phyloP scores from a whole-genome alignment of 1,140 invertebrate genomes.

The Chymomyza costata region DNA sequence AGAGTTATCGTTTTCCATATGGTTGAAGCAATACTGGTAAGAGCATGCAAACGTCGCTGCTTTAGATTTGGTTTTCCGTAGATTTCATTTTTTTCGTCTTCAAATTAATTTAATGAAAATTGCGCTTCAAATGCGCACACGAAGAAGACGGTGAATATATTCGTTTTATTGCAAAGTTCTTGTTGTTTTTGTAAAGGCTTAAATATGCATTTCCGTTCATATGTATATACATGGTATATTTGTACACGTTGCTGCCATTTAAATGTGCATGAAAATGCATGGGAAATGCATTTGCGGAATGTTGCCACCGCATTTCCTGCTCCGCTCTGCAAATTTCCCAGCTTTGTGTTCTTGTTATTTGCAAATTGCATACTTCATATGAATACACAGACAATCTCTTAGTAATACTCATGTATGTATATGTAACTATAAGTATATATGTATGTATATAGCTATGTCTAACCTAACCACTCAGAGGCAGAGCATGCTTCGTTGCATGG shows the following conservation, averaged over 20 bases:
- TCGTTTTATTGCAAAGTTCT: not conserved
- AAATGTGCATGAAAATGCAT: conserved; percentile 36
- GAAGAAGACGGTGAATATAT: not conserved
- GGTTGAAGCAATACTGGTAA: too few relatives aligned
- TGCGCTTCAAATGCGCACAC: conserved; percentile 7
- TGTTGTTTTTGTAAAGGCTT: conserved; percentile 25
- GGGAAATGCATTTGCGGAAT: conserved; percentile 52
- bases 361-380: not conserved
- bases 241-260: conserved; percentile 1
- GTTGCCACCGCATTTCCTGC: conserved; percentile 10
- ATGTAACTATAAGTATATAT: too few relatives aligned
- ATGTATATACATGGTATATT: too few relatives aligned
- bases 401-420: too few relatives aligned
- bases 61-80: too few relatives aligned
- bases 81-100: conserved; percentile 6
- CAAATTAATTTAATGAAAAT: conserved; percentile 43
- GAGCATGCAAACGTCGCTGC: too few relatives aligned
- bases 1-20: too few relatives aligned
- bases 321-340: conserved; percentile 27
- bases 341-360: conserved; percentile 37
- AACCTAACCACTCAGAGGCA: conserved; percentile 18
- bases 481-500: conserved; percentile 41
- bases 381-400: conserved; percentile 7
- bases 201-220: conserved; percentile 32
- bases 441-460: not conserved